Percentiles rank a stretch among this genome's conserved stretches.
Conservation (phyloP, 1,140 invertebrate species). For the Ceratitis capitata region DNA sequence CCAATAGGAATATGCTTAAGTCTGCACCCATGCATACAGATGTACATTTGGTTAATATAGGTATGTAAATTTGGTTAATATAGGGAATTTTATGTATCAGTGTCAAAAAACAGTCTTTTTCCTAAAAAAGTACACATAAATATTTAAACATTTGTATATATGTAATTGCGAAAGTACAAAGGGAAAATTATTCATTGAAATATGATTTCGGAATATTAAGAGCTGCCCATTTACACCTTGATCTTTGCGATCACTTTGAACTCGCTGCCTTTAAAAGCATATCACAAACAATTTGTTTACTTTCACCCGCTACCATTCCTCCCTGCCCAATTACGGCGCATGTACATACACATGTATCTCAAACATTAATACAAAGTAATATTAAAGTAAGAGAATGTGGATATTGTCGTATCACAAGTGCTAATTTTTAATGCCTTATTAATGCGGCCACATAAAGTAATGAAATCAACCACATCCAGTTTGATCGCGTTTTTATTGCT, state of each 20-base stretch:
- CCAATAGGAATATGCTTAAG: too few species aligned
- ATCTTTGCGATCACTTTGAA: constrained; percentile 5
- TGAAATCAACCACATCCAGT: constrained; percentile 10
- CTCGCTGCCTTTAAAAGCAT: neutral
- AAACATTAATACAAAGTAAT: neutral
- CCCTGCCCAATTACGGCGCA: too few species aligned
- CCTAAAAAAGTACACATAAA: too few species aligned
- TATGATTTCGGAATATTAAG: neutral
- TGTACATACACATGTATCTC: neutral
- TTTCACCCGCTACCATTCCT: too few species aligned
- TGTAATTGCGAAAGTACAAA: neutral
- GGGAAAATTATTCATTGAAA: neutral
- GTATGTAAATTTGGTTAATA: too few species aligned
- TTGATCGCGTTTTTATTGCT: constrained; percentile 10
- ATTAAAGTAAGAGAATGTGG: constrained; percentile 2
- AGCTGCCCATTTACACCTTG: neutral
- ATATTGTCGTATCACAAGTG: constrained; percentile 27
- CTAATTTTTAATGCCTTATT: constrained; percentile 34
- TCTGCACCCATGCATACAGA: too few species aligned
- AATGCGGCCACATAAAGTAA: constrained; percentile 30
- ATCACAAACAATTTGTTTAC: neutral
- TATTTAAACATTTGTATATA: neutral
- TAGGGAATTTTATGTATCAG: too few species aligned
- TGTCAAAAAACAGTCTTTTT: too few species aligned
- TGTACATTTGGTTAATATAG: too few species aligned